Evolutionary conservation across 2,797 vertebrate species (phyloP).

Genomic region (Protonibea diacanthus): DNA sequence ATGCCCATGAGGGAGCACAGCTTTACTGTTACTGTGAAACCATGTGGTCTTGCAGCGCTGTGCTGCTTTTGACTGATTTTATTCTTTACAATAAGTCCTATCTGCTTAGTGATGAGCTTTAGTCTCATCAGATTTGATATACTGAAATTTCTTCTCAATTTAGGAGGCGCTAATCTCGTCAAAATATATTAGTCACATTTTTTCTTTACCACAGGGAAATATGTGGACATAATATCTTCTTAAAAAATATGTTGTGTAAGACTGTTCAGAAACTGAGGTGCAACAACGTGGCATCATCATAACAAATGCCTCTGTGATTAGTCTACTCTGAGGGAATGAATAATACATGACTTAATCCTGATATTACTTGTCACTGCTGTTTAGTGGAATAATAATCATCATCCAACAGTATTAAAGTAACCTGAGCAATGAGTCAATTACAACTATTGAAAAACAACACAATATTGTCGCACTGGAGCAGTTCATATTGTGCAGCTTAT

Average conservation of each 20-base stretch:
- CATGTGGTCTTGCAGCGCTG: slow-evolving; percentile 11
- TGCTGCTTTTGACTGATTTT: slow-evolving; percentile 41
- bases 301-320: slow-evolving; percentile 60
- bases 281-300: slow-evolving; percentile 30
- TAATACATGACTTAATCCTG: slow-evolving; percentile 61
- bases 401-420: slow-evolving; percentile 55
- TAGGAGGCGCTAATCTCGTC: slow-evolving; percentile 18
- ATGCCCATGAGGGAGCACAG: slow-evolving; percentile 42
- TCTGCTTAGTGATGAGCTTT: slow-evolving; percentile 29
- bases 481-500: slow-evolving; percentile 26
- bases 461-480: slow-evolving; percentile 33
- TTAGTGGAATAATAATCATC: slow-evolving; percentile 47
- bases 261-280: slow-evolving; percentile 11
- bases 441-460: slow-evolving; percentile 49
- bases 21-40: slow-evolving; percentile 33
- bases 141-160: slow-evolving; percentile 34
- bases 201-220: slow-evolving; percentile 38
- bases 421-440: slow-evolving; percentile 52
- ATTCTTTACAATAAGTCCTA: slow-evolving; percentile 15
- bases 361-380: slow-evolving; percentile 50
- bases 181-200: slow-evolving; percentile 39
- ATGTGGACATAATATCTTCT: slow-evolving; percentile 38
- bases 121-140: slow-evolving; percentile 28
- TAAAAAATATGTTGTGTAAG: slow-evolving; percentile 48
- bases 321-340: slow-evolving; percentile 52